A percentile compares a stretch with the other conserved stretches of the same genome.
phyloP scores from a whole-genome alignment of 2,797 vertebrate species.

The Ptychobarbus kaznakovi region DNA sequence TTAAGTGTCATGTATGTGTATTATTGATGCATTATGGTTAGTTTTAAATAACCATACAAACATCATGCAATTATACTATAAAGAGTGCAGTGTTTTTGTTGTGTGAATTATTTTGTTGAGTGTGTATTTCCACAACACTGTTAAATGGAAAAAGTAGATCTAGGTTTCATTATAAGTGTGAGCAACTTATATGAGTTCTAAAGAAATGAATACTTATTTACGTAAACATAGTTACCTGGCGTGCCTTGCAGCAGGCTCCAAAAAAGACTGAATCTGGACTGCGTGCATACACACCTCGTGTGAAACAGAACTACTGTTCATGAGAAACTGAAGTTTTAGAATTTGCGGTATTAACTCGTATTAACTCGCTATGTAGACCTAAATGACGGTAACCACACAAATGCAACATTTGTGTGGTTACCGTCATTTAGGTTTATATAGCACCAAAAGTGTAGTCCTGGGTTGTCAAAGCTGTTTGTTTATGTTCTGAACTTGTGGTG shows the following conservation, averaged over 20 bases:
- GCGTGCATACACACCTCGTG: no score
- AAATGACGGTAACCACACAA: no score
- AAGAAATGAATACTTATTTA: not conserved
- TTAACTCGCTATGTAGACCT: no score
- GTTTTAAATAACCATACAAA: not conserved
- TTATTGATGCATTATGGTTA: not conserved
- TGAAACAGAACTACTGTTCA: not conserved
- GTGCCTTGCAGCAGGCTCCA: not conserved
- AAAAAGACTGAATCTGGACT: no score
- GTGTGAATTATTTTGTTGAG: not conserved
- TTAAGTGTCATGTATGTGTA: no score
- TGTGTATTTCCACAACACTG: not conserved
- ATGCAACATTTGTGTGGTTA: not conserved
- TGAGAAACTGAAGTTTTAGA: not conserved
- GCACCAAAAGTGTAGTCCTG: not conserved
- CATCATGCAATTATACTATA: no score
- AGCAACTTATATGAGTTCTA: not conserved
- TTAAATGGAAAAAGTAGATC: not conserved
- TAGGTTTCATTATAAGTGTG: no score
- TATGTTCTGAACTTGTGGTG: rapidly evolving
- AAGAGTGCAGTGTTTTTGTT: not conserved
- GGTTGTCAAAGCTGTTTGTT: not conserved
- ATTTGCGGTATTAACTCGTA: not conserved
- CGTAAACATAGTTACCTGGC: not conserved
- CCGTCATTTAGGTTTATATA: not conserved